Conservation (phyloP, 2,797 vertebrate species). For the Sylvilagus floridanus region DNA sequence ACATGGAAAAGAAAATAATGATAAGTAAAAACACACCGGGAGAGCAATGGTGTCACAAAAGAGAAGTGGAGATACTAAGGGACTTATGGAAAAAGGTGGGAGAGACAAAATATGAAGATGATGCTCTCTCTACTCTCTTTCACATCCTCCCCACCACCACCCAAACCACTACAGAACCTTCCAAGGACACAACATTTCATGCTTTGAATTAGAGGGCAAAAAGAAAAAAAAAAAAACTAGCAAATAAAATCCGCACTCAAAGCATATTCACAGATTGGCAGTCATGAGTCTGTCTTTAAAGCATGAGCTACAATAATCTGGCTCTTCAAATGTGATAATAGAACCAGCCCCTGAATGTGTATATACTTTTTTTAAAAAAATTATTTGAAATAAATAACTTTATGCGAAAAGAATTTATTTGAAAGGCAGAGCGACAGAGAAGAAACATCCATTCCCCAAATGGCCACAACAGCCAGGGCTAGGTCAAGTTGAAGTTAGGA, state of each 20-base stretch:
- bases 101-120: not conserved
- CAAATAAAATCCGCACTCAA: not conserved
- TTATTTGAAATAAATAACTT: too few relatives aligned
- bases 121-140: not conserved
- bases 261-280: not conserved
- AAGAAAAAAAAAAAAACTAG: not conserved
- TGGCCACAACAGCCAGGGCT: too few relatives aligned
- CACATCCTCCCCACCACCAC: too few relatives aligned
- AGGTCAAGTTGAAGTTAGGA: too few relatives aligned
- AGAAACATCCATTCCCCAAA: too few relatives aligned
- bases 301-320: not conserved
- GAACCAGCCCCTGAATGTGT: slow-evolving; percentile 4
- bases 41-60: not conserved
- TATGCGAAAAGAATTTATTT: too few relatives aligned
- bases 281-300: not conserved
- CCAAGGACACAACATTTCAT: not conserved
- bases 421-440: too few relatives aligned
- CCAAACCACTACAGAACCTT: not conserved
- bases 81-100: not conserved
- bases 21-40: not conserved
- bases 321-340: not conserved
- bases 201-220: not conserved
- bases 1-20: slow-evolving; percentile 27
- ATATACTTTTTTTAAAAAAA: too few relatives aligned
- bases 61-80: not conserved